Evolutionary conservation across 1,140 invertebrate species (phyloP).

Genomic region (Bombus waltoni): DNA sequence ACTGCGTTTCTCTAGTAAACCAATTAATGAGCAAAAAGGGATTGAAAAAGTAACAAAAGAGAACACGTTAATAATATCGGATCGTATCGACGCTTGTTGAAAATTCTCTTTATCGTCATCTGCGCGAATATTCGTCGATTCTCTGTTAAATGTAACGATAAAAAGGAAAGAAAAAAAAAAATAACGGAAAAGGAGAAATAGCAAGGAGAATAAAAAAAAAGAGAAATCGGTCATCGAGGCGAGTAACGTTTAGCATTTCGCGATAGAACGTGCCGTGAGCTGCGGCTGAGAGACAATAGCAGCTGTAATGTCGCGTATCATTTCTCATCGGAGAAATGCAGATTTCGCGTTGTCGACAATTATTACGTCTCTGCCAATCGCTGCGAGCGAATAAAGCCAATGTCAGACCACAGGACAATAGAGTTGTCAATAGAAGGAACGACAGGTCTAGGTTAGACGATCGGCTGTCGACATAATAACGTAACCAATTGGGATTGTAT

Average conservation of each 20-base stretch:
- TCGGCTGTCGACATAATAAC: conserved; percentile 7
- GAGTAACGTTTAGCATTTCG: background rate
- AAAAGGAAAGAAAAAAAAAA: background rate
- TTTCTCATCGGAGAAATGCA: conserved; percentile 11
- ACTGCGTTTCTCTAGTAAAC: too few species aligned
- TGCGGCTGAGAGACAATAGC: background rate
- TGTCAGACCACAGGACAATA: conserved; percentile 29
- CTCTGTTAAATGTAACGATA: background rate
- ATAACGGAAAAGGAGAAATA: background rate
- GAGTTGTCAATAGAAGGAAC: conserved; percentile 14
- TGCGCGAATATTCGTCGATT: background rate
- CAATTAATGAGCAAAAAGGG: too few species aligned
- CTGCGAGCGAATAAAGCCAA: conserved; percentile 6
- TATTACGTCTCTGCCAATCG: conserved; percentile 46
- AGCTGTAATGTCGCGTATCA: background rate
- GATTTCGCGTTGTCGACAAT: conserved; percentile 38
- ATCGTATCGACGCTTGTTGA: background rate
- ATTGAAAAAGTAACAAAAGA: too few species aligned
- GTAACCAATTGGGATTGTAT: background rate
- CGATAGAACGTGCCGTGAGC: too few species aligned
- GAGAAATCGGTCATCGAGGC: background rate
- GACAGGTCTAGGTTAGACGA: conserved; percentile 13
- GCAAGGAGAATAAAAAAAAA: background rate
- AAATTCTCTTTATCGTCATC: background rate
- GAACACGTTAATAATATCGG: background rate